Percentiles rank a stretch among this genome's conserved stretches.
Conservation (phyloP, 2,888 invertebrate genomes). For the Stictocephala bisonia region DNA sequence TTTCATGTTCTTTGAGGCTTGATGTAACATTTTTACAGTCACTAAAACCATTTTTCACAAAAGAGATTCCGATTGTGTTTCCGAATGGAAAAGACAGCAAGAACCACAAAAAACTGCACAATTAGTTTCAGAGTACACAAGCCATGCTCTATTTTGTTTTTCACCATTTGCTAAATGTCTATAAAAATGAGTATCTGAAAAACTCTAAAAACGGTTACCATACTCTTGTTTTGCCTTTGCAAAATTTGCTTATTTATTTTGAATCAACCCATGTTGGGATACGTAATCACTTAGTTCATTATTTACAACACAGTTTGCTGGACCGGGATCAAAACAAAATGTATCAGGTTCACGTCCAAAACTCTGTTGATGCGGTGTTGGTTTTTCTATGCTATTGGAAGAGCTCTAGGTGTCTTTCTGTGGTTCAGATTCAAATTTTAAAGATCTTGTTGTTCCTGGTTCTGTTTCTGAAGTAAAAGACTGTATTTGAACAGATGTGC, state of each 20-base stretch:
- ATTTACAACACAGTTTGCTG: constrained; percentile 12
- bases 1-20: constrained; percentile 1
- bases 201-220: no score
- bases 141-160: not conserved
- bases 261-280: not conserved
- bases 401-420: constrained; percentile 1
- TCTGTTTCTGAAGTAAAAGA: not conserved
- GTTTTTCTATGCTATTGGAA: constrained; percentile 12
- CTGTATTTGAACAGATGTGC: constrained; percentile 5
- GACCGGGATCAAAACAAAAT: constrained; percentile 24
- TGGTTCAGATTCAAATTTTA: constrained; percentile 3
- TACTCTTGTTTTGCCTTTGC: not conserved
- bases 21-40: not conserved
- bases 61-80: not conserved
- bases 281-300: not conserved
- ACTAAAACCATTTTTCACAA: no score
- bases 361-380: not conserved
- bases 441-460: not conserved
- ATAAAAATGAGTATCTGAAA: not conserved
- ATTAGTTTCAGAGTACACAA: not conserved
- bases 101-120: not conserved
- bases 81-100: not conserved
- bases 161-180: no score
- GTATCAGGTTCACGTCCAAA: not conserved
- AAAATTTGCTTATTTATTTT: not conserved